A percentile compares a stretch with the other conserved stretches of the same genome.
Conservation (phyloP, 2,888 invertebrate genomes). For the Hermodice carunculata region DNA sequence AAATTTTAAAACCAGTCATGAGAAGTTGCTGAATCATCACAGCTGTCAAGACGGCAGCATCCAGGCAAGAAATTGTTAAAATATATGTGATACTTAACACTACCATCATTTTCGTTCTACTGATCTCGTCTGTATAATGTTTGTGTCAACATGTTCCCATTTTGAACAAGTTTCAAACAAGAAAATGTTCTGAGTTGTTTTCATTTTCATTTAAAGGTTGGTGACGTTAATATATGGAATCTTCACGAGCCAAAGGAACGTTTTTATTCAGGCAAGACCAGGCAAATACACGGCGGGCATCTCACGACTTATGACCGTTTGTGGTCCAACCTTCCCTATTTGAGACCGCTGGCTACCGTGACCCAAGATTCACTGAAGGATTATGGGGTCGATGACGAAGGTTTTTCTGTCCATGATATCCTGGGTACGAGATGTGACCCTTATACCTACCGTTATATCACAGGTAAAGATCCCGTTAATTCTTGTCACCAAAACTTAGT, state of each 20-base stretch:
- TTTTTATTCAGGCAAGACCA: conserved; percentile 25
- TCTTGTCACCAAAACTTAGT: conserved; percentile 24
- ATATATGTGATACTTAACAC: too few relatives aligned
- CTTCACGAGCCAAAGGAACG: conserved; percentile 21
- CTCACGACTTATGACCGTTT: conserved; percentile 23
- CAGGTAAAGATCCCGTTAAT: not conserved
- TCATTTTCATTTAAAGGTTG: conserved; percentile 18
- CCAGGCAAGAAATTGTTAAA: too few relatives aligned
- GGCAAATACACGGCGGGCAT: conserved; percentile 23
- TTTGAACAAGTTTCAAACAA: too few relatives aligned
- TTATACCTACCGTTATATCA: conserved; percentile 19
- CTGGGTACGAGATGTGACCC: conserved; percentile 32
- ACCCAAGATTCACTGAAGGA: conserved; percentile 20
- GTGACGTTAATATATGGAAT: conserved; percentile 30
- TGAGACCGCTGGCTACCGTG: conserved; percentile 25
- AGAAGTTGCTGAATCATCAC: too few relatives aligned
- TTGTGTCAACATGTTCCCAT: too few relatives aligned
- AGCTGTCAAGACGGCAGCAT: too few relatives aligned
- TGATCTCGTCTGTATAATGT: too few relatives aligned
- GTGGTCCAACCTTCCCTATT: conserved; percentile 27
- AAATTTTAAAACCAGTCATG: too few relatives aligned
- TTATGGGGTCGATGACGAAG: conserved; percentile 27
- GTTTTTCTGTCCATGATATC: conserved; percentile 24
- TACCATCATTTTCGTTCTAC: too few relatives aligned
- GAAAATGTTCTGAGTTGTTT: too few relatives aligned